These are phyloP conservation scores for Bombus huntii DNA, from an alignment of 1,140 invertebrate genomes.

Conservation along the genomic window DNA sequence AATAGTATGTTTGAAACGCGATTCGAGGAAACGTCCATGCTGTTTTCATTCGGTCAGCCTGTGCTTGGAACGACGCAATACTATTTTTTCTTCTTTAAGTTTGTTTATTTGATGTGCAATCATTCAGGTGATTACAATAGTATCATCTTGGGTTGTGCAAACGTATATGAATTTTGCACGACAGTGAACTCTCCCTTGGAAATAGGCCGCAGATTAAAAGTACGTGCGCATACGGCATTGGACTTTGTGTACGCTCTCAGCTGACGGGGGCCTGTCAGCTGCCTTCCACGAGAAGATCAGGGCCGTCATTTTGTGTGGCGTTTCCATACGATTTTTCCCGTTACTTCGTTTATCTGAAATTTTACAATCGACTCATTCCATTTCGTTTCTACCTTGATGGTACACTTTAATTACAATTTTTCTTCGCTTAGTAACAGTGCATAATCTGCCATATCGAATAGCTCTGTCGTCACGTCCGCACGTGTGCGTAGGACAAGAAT, in stretches of 20 bases:
- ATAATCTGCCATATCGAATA: constrained; percentile 49
- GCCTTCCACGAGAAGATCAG: constrained; percentile 63
- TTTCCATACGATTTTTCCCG: constrained; percentile 3
- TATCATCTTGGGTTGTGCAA: neutral
- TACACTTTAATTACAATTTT: neutral
- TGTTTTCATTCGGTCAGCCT: constrained; percentile 12
- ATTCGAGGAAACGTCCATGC: constrained; percentile 26
- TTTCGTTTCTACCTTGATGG: neutral
- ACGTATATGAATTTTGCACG: neutral
- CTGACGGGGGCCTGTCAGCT: constrained; percentile 76
- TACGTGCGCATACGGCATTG: constrained; percentile 45
- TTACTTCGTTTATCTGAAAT: neutral
- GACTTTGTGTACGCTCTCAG: constrained; percentile 79
- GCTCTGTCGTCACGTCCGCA: constrained; percentile 56
- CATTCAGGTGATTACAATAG: neutral
- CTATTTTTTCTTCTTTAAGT: neutral
- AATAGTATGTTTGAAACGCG: neutral
- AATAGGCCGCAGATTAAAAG: constrained; percentile 22
- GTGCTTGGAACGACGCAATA: constrained; percentile 66
- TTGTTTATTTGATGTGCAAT: neutral
- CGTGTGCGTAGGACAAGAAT: constrained; percentile 22
- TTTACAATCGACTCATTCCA: neutral
- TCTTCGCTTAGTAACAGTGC: constrained; percentile 33
- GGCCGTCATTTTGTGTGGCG: constrained; percentile 44
- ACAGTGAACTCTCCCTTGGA: constrained; percentile 10